Percentiles rank a stretch among this genome's conserved stretches.
Conservation (phyloP, 1,140 invertebrate species). For the Acyrthosiphon pisum region DNA sequence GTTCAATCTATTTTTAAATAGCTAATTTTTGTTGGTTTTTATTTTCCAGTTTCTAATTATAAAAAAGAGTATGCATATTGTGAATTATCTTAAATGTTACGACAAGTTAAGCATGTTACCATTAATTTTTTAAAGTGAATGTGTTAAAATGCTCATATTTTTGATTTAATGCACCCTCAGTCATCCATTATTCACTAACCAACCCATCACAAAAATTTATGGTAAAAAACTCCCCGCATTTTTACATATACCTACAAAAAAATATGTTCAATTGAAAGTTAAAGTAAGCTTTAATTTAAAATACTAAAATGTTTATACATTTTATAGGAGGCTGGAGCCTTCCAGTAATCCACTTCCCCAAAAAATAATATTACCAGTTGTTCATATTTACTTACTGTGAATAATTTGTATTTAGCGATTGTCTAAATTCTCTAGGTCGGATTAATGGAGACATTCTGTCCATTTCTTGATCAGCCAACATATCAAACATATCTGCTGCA, state of each 20-base stretch:
- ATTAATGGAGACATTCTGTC: slow-evolving; percentile 60
- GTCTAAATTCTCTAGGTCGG: slow-evolving; percentile 58
- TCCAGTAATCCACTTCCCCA: neutral
- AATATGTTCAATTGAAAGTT: neutral
- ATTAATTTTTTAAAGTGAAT: neutral
- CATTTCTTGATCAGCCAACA: slow-evolving; percentile 59
- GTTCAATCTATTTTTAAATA: neutral
- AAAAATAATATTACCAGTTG: neutral
- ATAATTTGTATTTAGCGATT: slow-evolving; percentile 45
- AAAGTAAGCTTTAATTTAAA: neutral
- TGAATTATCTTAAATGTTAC: neutral
- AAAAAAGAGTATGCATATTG: no score
- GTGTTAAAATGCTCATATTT: neutral
- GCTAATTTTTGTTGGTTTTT: neutral
- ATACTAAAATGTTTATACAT: no score
- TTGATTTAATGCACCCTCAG: neutral
- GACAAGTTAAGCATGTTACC: neutral
- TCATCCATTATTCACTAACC: neutral
- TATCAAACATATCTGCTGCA: slow-evolving; percentile 59
- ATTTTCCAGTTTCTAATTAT: neutral
- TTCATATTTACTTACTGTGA: slow-evolving; percentile 38
- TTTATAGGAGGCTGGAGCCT: neutral
- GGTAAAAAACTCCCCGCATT: neutral
- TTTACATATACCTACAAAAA: neutral
- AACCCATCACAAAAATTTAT: neutral